Evolutionary conservation across 2,113 vertebrate species (phyloP).

Genomic region (Chaetodon auriga): DNA sequence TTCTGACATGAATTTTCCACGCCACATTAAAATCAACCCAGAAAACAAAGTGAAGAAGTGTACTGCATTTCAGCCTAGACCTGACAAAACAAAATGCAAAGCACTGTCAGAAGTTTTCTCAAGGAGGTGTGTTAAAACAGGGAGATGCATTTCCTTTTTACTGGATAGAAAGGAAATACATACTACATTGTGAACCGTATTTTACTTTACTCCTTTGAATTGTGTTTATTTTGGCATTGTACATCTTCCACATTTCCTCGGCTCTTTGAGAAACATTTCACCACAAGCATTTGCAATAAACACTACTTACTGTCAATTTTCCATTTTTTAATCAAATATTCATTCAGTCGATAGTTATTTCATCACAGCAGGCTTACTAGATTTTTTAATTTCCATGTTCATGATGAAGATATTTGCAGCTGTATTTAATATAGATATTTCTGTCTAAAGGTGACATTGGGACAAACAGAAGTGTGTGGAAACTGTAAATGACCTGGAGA

Average conservation of each 20-base stretch:
- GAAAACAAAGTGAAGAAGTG: no score
- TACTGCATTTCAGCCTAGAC: no score
- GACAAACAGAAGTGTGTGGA: neutral
- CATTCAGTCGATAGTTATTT: slow-evolving; percentile 39
- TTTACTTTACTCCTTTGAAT: neutral
- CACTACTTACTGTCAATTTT: neutral
- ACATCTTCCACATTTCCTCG: neutral
- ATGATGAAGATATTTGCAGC: slow-evolving; percentile 27
- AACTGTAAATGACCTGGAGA: slow-evolving; percentile 11
- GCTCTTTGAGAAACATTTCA: neutral
- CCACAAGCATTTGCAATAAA: slow-evolving; percentile 19
- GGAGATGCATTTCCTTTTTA: no score
- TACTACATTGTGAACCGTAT: neutral
- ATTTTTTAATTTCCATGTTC: slow-evolving; percentile 1
- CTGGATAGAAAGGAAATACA: no score
- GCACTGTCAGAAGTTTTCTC: neutral
- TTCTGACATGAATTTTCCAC: no score
- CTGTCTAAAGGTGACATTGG: neutral
- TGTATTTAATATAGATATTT: slow-evolving; percentile 10
- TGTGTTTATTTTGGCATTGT: neutral
- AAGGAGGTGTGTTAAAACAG: neutral
- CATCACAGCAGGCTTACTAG: slow-evolving; percentile 33
- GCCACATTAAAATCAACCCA: no score
- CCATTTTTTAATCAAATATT: slow-evolving; percentile 46
- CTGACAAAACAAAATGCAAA: neutral